These are phyloP conservation scores for Donacobius atricapilla DNA, from an alignment of 2,113 vertebrate species.

Conservation along the genomic window DNA sequence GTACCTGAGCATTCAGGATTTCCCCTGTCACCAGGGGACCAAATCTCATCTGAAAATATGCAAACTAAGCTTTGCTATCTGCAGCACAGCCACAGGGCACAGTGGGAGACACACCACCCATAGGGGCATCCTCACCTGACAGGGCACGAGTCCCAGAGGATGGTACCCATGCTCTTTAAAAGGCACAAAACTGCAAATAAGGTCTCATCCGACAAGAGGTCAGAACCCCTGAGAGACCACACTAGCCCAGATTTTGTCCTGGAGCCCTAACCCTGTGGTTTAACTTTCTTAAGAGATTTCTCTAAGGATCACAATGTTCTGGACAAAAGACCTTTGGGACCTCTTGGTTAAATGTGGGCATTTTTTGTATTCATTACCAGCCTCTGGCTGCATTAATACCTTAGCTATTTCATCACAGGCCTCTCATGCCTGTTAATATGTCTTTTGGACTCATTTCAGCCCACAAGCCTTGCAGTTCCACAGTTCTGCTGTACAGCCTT, in stretches of 20 bases:
- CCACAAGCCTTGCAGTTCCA: background rate
- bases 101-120: background rate
- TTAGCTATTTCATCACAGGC: slow-evolving; percentile 46
- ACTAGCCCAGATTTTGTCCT: background rate
- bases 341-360: slow-evolving; percentile 62
- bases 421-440: slow-evolving; percentile 45
- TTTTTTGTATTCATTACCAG: slow-evolving; percentile 56
- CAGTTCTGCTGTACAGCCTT: slow-evolving; percentile 3
- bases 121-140: background rate
- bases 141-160: background rate
- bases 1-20: background rate
- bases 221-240: background rate
- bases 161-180: background rate
- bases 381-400: slow-evolving; percentile 47
- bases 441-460: slow-evolving; percentile 58
- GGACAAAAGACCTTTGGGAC: slow-evolving; percentile 53
- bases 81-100: background rate
- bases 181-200: background rate
- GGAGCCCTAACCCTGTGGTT: background rate
- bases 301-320: slow-evolving; percentile 64
- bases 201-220: background rate
- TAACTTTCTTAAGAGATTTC: slow-evolving; percentile 46
- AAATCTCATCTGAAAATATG: background rate
- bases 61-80: background rate
- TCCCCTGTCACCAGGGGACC: background rate